These are phyloP conservation scores for Drosophila lini DNA, from an alignment of 1,140 invertebrate genomes.

Conservation along the genomic window DNA sequence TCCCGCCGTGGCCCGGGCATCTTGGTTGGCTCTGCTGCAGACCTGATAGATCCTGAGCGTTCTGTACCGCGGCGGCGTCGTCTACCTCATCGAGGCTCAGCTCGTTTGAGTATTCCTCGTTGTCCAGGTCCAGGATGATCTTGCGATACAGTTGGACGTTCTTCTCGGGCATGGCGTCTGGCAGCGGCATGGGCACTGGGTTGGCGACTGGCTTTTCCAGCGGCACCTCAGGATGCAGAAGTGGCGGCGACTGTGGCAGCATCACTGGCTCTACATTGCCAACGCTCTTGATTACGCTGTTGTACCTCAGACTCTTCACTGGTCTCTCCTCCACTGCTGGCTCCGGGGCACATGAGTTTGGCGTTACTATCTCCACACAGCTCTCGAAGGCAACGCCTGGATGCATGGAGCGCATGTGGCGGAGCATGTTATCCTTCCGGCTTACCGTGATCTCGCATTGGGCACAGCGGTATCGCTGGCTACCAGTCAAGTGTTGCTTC, in stretches of 20 bases:
- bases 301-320: constrained; percentile 40
- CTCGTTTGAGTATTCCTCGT: constrained; percentile 71
- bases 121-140: constrained; percentile 71
- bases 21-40: constrained; percentile 23
- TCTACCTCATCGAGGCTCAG: constrained; percentile 47
- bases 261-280: constrained; percentile 73
- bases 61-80: constrained; percentile 7
- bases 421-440: constrained; percentile 87
- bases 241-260: constrained; percentile 1
- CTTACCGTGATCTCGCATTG: constrained; percentile 86
- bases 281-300: constrained; percentile 73
- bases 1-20: constrained; percentile 19
- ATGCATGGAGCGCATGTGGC: constrained; percentile 88
- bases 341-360: neutral
- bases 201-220: constrained; percentile 6
- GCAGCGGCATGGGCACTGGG: constrained; percentile 18
- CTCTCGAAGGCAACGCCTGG: constrained; percentile 79
- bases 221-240: neutral
- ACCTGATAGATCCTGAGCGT: constrained; percentile 4
- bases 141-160: constrained; percentile 77
- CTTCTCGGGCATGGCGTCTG: constrained; percentile 51
- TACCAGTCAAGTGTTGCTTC: constrained; percentile 84
- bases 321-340: neutral
- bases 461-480: constrained; percentile 86
- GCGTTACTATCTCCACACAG: constrained; percentile 41